phyloP scores from a whole-genome alignment of 2,888 invertebrate genomes.

The Hemicrepidius hirtus region DNA sequence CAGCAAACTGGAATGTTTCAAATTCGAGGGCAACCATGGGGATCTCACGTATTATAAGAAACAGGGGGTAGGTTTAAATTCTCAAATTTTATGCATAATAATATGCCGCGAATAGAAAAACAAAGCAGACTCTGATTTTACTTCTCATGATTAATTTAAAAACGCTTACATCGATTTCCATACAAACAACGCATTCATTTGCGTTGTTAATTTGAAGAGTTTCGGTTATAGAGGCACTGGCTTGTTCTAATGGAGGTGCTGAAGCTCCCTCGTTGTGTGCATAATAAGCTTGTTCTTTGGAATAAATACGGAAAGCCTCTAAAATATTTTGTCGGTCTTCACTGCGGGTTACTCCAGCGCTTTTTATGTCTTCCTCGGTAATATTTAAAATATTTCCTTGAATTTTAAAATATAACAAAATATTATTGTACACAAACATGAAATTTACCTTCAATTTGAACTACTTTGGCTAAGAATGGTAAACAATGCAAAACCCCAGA shows the following conservation, averaged over 20 bases:
- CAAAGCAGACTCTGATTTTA: no score
- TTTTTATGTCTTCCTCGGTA: constrained; percentile 75
- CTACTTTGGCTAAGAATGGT: constrained; percentile 81
- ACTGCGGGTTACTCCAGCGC: constrained; percentile 75
- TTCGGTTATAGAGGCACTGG: constrained; percentile 64
- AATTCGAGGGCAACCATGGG: no score
- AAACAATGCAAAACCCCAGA: constrained; percentile 85
- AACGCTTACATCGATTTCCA: constrained; percentile 81
- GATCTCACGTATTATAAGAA: no score
- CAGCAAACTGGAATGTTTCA: no score
- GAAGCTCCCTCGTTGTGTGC: constrained; percentile 42
- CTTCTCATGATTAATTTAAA: no score
- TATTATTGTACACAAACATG: no score
- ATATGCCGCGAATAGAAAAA: no score
- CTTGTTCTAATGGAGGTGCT: constrained; percentile 58
- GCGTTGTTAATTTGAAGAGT: constrained; percentile 64
- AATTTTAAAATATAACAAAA: no score
- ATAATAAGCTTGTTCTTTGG: constrained; percentile 62
- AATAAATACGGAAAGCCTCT: constrained; percentile 78
- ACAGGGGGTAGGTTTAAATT: no score
- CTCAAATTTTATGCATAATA: no score
- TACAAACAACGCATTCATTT: constrained; percentile 89
- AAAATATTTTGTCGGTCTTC: constrained; percentile 78
- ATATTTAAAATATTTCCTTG: constrained; percentile 63
- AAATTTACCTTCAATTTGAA: constrained; percentile 72